Evolutionary conservation across 2,888 invertebrate genomes (phyloP).

Genomic region (Tineola bisselliella): DNA sequence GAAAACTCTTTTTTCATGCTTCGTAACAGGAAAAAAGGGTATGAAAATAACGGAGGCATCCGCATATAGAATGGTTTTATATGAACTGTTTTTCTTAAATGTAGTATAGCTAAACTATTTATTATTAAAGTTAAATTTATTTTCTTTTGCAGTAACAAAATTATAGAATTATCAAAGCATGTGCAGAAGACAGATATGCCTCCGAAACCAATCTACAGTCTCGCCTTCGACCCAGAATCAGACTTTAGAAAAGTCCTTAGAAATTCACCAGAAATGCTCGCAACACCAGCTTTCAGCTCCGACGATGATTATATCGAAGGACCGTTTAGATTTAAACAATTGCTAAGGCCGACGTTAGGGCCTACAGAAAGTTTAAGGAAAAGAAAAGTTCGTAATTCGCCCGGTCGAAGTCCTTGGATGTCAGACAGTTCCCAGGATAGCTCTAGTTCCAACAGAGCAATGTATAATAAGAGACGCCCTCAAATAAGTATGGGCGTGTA

Average conservation of each 20-base stretch:
- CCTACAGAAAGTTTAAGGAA: slow-evolving; percentile 76
- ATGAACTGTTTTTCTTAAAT: background rate
- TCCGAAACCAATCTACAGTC: slow-evolving; percentile 39
- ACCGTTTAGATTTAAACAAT: slow-evolving; percentile 74
- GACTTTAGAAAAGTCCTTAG: slow-evolving; percentile 58
- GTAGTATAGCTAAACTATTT: background rate
- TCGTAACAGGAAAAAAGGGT: slow-evolving; percentile 9
- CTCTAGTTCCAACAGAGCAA: slow-evolving; percentile 43
- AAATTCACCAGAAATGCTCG: slow-evolving; percentile 57
- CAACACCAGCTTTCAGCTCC: slow-evolving; percentile 52
- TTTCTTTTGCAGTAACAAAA: slow-evolving; percentile 55
- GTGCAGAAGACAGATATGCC: slow-evolving; percentile 44
- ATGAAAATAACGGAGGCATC: background rate
- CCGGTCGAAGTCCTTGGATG: slow-evolving; percentile 57
- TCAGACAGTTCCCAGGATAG: slow-evolving; percentile 62
- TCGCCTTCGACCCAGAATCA: slow-evolving; percentile 46
- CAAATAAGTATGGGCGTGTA: slow-evolving; percentile 61
- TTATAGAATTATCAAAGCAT: slow-evolving; percentile 54
- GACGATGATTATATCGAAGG: slow-evolving; percentile 70
- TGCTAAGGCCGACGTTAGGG: slow-evolving; percentile 71
- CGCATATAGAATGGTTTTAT: background rate
- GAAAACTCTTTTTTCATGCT: background rate
- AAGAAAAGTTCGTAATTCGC: slow-evolving; percentile 63
- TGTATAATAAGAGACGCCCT: slow-evolving; percentile 52
- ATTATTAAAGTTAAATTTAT: too few relatives aligned